Percentiles rank a stretch among this genome's conserved stretches.
These are phyloP conservation scores for Pseudopodoces humilis DNA, from an alignment of 2,113 vertebrate species.

Conservation along the genomic window DNA sequence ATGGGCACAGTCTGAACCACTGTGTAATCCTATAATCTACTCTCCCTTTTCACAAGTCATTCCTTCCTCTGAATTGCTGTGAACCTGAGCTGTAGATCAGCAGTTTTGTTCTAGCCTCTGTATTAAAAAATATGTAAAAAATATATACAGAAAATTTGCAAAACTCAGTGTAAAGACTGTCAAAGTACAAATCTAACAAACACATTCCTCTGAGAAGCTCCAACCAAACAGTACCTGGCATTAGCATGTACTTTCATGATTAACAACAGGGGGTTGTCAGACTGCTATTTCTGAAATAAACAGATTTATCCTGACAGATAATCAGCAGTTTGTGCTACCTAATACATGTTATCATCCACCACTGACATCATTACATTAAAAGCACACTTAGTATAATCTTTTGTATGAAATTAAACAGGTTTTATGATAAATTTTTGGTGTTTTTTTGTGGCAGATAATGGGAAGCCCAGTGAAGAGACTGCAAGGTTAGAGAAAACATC, in stretches of 20 bases:
- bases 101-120: background rate
- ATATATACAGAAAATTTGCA: background rate
- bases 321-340: constrained; percentile 73
- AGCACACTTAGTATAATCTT: constrained; percentile 78
- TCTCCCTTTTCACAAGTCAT: constrained; percentile 37
- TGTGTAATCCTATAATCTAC: constrained; percentile 66
- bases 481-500: constrained; percentile 26
- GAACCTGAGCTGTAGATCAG: background rate
- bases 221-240: constrained; percentile 64
- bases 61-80: constrained; percentile 29
- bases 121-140: background rate
- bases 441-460: background rate
- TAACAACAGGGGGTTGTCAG: constrained; percentile 73
- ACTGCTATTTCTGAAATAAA: constrained; percentile 75
- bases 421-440: constrained; percentile 63
- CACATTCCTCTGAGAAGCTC: constrained; percentile 35
- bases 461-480: background rate
- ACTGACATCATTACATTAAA: constrained; percentile 78
- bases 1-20: background rate
- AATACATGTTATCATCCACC: constrained; percentile 76
- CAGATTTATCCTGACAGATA: constrained; percentile 79
- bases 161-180: constrained; percentile 21
- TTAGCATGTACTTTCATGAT: constrained; percentile 69
- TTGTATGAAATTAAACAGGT: constrained; percentile 76
- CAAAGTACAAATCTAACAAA: constrained; percentile 47